Evolutionary conservation across 2,113 vertebrate genomes (phyloP).

Genomic region (Trinectes maculatus): DNA sequence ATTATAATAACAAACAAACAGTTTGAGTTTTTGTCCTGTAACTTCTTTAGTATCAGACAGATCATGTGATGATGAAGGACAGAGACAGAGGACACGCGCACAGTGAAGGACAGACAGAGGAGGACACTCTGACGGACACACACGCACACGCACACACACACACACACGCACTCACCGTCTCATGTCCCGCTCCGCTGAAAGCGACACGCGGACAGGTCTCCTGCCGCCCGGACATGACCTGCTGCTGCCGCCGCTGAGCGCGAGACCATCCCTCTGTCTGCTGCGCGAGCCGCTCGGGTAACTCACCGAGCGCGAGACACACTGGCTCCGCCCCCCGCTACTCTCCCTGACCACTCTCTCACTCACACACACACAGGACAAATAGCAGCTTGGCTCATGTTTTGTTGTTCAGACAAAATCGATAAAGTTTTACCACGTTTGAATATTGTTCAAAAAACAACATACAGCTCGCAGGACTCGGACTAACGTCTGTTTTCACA

Average conservation of each 20-base stretch:
- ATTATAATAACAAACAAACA: too few relatives aligned
- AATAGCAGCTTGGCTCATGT: constrained; percentile 17
- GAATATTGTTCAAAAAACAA: too few relatives aligned
- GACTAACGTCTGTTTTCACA: too few relatives aligned
- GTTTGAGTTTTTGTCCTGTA: too few relatives aligned
- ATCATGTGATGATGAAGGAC: too few relatives aligned
- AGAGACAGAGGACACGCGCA: not conserved
- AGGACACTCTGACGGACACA: not conserved
- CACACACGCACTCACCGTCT: constrained; percentile 49
- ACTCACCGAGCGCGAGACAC: constrained; percentile 16
- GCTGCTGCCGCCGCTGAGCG: constrained; percentile 53
- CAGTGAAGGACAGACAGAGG: not conserved
- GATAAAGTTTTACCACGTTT: too few relatives aligned
- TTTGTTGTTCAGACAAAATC: too few relatives aligned
- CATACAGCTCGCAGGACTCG: too few relatives aligned
- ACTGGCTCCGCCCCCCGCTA: constrained; percentile 45
- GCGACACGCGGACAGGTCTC: constrained; percentile 65
- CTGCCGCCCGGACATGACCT: constrained; percentile 65
- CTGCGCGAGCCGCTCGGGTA: constrained; percentile 38
- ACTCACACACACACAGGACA: not conserved
- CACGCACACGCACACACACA: not conserved
- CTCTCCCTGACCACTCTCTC: not conserved
- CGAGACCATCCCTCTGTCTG: constrained; percentile 59
- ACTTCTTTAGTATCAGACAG: too few relatives aligned
- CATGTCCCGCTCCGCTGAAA: constrained; percentile 52